phyloP scores from a whole-genome alignment of 2,888 invertebrate species.

The Lepidocyrtoides sp. region DNA sequence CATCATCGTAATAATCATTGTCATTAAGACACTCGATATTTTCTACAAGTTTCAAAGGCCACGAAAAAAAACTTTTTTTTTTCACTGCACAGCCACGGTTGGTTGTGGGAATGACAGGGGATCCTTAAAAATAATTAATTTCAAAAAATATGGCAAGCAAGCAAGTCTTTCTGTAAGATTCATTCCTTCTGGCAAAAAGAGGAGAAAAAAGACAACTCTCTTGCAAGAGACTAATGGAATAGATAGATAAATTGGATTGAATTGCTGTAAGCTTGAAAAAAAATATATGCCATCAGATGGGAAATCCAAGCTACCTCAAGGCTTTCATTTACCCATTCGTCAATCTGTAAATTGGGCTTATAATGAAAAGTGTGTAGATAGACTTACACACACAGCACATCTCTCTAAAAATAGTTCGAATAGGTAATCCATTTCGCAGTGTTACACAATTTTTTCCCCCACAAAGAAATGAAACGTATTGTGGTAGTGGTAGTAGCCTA shows the following conservation, averaged over 20 bases:
- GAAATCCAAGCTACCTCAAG: slow-evolving; percentile 38
- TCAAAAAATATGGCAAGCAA: neutral
- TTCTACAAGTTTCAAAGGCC: neutral
- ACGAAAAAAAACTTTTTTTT: neutral
- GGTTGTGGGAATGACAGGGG: neutral
- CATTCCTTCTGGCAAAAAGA: neutral
- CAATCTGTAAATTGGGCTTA: neutral
- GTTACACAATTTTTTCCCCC: too few relatives aligned
- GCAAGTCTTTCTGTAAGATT: neutral
- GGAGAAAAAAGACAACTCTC: neutral
- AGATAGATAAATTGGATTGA: neutral
- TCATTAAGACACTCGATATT: slow-evolving; percentile 13
- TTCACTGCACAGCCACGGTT: neutral
- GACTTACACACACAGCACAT: too few relatives aligned
- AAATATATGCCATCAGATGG: slow-evolving; percentile 40
- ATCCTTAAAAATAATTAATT: slow-evolving; percentile 47
- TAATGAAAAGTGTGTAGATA: neutral
- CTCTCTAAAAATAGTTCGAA: too few relatives aligned
- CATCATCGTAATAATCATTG: too few relatives aligned
- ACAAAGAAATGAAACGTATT: too few relatives aligned
- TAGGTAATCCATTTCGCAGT: too few relatives aligned
- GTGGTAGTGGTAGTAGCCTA: neutral
- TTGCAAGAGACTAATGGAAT: neutral
- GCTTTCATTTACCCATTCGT: neutral
- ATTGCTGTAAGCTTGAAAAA: too few relatives aligned